These are phyloP conservation scores for Buceros bicornis DNA, from an alignment of 2,797 vertebrate species.

Conservation along the genomic window DNA sequence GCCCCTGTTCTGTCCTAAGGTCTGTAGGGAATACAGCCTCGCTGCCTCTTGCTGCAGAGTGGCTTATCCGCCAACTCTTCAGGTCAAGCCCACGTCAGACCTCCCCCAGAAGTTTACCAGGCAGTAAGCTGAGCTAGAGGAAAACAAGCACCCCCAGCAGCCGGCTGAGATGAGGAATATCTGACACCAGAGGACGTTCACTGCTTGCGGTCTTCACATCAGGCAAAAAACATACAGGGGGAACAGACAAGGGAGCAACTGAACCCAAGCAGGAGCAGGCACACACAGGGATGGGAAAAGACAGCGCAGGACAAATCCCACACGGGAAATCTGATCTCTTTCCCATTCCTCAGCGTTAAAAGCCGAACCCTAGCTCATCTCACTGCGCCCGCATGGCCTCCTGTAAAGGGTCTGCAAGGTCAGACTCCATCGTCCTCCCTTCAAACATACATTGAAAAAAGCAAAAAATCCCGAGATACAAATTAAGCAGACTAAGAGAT, in stretches of 20 bases:
- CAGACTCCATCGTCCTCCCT: not conserved
- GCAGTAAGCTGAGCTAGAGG: not conserved
- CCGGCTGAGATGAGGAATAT: not conserved
- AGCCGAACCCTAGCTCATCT: not conserved
- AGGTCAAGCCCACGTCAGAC: not conserved
- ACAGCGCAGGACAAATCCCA: not conserved
- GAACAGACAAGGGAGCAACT: not conserved
- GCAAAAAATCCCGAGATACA: not conserved
- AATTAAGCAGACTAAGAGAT: not conserved
- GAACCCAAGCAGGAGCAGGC: not conserved
- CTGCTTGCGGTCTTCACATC: not conserved
- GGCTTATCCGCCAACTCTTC: not conserved
- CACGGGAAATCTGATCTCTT: not conserved
- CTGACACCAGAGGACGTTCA: not conserved
- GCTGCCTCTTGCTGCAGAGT: not conserved
- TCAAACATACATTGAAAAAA: not conserved
- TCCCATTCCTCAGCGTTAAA: not conserved
- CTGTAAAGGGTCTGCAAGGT: not conserved
- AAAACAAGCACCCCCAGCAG: not conserved
- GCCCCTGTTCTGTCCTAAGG: rapidly evolving
- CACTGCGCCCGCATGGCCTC: not conserved
- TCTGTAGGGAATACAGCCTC: not conserved
- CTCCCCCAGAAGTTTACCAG: not conserved
- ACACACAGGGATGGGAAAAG: not conserved
- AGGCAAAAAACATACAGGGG: not conserved